Base-by-base conservation (phyloP, 2,113 vertebrate genomes). In the Melierax canorus region DNA sequence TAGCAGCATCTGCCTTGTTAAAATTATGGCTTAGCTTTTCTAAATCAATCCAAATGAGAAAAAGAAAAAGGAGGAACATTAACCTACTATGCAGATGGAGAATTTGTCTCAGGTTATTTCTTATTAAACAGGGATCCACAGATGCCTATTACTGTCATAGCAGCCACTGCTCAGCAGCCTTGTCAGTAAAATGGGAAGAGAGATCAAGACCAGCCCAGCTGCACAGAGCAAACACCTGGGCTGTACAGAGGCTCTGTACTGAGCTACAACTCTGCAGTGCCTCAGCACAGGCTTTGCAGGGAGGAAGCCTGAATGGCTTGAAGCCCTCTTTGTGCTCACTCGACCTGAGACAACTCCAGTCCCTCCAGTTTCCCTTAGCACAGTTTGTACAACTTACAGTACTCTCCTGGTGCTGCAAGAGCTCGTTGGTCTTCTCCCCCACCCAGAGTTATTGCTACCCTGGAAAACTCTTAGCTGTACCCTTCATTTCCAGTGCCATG, bases 341-440 rank as follows among this genome's bases (percentile, higher is more conserved):
- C 1, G 0, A 2, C 11, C 9, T 36, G 62, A 46, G 29, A 19
- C 4, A 27, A 5, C n/a, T 43, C 48, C 18, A 26, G 24, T 29
- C 20, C 36, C 60, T 39, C 20, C 39, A 8, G 7, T 21, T 53
- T 21, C 59, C 45, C 53, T 60, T 1, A 13, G 53, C 53, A 23
- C 34, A 6, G 23, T 27, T 5, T 53, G 34, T 39, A 36, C 30
- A 62, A 24, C 15, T 38, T 20, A 17, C 12, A 41, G 43, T 8
- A 16, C 8, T 30, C 26, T 30, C 73, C 26, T 32, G 20, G 4
- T 14, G 58, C 7, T 63, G 88, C 48, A 26, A 34, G 38, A n/a
- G 19, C 36, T 80, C 1, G 1, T 3, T 36, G 53, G 26, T n/a
- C 63, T 50, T 77, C 53, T 15, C 14, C 21, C 5, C 7, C 7